A percentile compares a stretch with the other conserved stretches of the same genome.
phyloP scores from a whole-genome alignment of 2,797 vertebrate species.

The Periophthalmus magnuspinnatus region DNA sequence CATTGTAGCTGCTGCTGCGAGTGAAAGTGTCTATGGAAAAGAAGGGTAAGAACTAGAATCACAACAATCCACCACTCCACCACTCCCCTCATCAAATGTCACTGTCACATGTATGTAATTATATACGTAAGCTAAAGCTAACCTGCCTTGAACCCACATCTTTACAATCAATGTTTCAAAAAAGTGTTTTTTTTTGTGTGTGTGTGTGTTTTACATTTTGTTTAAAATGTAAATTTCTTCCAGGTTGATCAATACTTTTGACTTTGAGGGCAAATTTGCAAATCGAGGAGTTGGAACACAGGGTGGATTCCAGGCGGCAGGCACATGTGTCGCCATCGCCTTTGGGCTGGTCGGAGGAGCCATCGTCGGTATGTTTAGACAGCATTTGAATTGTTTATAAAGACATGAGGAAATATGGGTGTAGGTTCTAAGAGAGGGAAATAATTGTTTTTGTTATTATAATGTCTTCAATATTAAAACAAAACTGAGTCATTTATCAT shows the following conservation, averaged over 20 bases:
- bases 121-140: too few relatives aligned
- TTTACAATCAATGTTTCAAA: too few relatives aligned
- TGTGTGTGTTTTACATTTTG: too few relatives aligned
- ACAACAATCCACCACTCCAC: too few relatives aligned
- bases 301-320: conserved; percentile 88
- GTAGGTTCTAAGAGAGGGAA: neutral
- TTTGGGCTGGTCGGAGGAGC: conserved; percentile 88
- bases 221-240: neutral
- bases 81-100: too few relatives aligned
- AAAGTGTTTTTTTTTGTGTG: too few relatives aligned
- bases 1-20: conserved; percentile 85
- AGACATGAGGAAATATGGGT: neutral
- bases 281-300: conserved; percentile 68
- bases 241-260: conserved; percentile 80
- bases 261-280: conserved; percentile 58
- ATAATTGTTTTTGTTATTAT: neutral
- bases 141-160: too few relatives aligned
- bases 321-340: conserved; percentile 84
- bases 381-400: neutral
- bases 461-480: neutral
- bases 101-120: too few relatives aligned
- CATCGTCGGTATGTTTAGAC: conserved; percentile 84
- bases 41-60: conserved; percentile 79
- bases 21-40: conserved; percentile 74
- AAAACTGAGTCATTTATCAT: neutral